A percentile compares a stretch with the other conserved stretches of the same genome.
These are phyloP conservation scores for Turnix velox DNA, from an alignment of 2,113 vertebrate genomes.

Conservation along the genomic window DNA sequence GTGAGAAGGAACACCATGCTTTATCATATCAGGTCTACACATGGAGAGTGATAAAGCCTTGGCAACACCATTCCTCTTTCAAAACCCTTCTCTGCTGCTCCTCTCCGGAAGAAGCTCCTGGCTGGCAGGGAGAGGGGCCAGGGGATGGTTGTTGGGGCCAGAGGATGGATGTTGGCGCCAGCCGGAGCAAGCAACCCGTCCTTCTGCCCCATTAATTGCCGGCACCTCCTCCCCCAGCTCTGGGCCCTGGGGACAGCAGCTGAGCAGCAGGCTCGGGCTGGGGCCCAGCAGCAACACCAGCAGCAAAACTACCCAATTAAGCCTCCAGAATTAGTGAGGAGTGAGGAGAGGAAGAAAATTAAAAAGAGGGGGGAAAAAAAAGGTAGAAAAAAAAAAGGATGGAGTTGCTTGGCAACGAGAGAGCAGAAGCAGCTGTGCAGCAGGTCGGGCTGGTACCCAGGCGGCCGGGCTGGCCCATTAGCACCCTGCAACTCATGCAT, in stretches of 20 bases:
- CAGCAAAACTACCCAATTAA: conserved; percentile 83
- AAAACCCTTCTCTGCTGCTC: conserved; percentile 26
- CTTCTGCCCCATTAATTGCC: conserved; percentile 86
- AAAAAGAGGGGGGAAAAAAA: conserved; percentile 8
- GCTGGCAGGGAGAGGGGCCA: conserved; percentile 20
- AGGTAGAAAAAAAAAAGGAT: conserved; percentile 67
- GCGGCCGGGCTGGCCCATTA: conserved; percentile 90
- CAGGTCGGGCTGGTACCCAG: conserved; percentile 89
- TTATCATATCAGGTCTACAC: not conserved
- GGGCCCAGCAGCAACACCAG: conserved; percentile 80
- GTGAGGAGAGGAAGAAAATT: not conserved
- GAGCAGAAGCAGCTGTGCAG: conserved; percentile 83
- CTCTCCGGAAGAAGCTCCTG: conserved; percentile 13
- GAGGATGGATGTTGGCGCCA: conserved; percentile 72
- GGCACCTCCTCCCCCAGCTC: conserved; percentile 54
- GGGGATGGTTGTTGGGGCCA: conserved; percentile 73
- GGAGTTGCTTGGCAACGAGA: conserved; percentile 90
- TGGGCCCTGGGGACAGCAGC: conserved; percentile 71
- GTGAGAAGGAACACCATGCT: not conserved
- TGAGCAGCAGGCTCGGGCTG: conserved; percentile 77
- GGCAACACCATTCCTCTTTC: not conserved
- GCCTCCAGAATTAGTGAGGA: conserved; percentile 60
- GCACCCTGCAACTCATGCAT: conserved; percentile 80
- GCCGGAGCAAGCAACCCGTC: conserved; percentile 75
- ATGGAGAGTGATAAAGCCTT: not conserved